Base-by-base conservation (phyloP, 2,113 vertebrate species). In the Bagarius yarrelli region DNA sequence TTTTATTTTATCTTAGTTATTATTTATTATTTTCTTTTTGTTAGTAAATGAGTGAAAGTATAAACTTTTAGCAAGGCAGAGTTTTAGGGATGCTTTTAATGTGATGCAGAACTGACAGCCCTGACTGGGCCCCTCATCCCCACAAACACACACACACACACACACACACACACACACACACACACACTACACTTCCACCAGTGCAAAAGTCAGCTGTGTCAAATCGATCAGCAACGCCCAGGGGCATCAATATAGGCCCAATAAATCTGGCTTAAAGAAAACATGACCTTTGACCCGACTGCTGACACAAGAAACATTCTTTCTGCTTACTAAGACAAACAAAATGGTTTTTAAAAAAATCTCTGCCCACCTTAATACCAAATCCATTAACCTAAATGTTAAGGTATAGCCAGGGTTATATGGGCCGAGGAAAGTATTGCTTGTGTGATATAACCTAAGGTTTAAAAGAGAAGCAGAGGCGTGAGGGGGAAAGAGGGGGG, bases 171-270 rank as follows among this genome's bases (percentile, higher is more conserved):
- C 60, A 27, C 72, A 71, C 81, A 53, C 77, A 72, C 73, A 67
- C 53, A 79, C 70, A 83, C 32, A 81, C 4, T 60, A 44, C 47
- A 72, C 69, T 72, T 64, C 67, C 72, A 67, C 70, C 79, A 85
- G 74, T 64, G 81, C 76, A 84, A 66, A 77, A 78, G 85, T 60
- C 74, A 71, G 83, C 87, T 84, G 63, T 89, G 82, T 80, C 83
- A 77, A 91, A 89, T 91, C 87, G 84, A 89, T 91, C 85, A 78
- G 86, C 83, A 40, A 81, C 78, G 36, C 84, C 85, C 76, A 80
- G 81, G 83, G 84, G 87, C 88, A 85, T 84, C 87, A 86, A 88
- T 87, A 87, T 87, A 83, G 79, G 74, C 80, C 84, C 84, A 83
- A 85, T 85, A 88, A 86, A 85, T 83, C 67, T 77, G 27, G 47